Percentiles rank a stretch among this genome's conserved stretches.
Conservation (phyloP, 2,888 invertebrate species). For the Tricholauxania praeusta region DNA sequence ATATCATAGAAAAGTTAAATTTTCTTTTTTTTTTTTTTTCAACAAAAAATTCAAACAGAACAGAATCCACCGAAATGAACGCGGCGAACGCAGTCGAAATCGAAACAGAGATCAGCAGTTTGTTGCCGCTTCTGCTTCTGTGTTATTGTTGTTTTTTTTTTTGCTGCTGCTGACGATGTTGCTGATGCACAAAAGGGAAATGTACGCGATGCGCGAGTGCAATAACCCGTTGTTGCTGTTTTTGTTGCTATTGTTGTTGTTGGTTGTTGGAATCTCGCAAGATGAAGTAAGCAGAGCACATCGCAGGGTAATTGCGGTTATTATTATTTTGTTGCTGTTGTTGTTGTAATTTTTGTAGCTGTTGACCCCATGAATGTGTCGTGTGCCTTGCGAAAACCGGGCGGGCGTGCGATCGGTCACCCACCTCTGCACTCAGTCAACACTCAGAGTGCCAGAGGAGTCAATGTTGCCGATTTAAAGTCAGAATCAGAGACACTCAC, state of each 20-base stretch:
- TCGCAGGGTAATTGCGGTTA: neutral
- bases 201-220: slow-evolving; percentile 28
- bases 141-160: slow-evolving; percentile 23
- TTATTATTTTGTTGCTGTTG: slow-evolving; percentile 27
- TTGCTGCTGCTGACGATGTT: neutral
- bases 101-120: slow-evolving; percentile 20
- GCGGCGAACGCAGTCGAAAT: too few relatives aligned
- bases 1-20: too few relatives aligned
- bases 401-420: slow-evolving; percentile 30
- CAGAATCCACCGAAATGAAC: too few relatives aligned
- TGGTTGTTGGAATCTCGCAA: slow-evolving; percentile 6
- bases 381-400: slow-evolving; percentile 35
- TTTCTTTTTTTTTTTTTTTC: too few relatives aligned
- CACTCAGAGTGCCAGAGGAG: neutral
- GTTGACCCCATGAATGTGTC: slow-evolving; percentile 43
- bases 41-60: too few relatives aligned
- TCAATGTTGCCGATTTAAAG: neutral
- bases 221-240: slow-evolving; percentile 31
- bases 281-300: too few relatives aligned
- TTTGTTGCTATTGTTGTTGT: slow-evolving; percentile 5
- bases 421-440: slow-evolving; percentile 32
- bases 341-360: slow-evolving; percentile 32
- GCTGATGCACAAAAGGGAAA: slow-evolving; percentile 27
- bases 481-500: neutral
- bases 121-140: slow-evolving; percentile 21